Percentiles rank a stretch among this genome's conserved stretches.
Evolutionary conservation across 2,797 vertebrate species (phyloP).

Genomic region (Aselliscus stoliczkanus): DNA sequence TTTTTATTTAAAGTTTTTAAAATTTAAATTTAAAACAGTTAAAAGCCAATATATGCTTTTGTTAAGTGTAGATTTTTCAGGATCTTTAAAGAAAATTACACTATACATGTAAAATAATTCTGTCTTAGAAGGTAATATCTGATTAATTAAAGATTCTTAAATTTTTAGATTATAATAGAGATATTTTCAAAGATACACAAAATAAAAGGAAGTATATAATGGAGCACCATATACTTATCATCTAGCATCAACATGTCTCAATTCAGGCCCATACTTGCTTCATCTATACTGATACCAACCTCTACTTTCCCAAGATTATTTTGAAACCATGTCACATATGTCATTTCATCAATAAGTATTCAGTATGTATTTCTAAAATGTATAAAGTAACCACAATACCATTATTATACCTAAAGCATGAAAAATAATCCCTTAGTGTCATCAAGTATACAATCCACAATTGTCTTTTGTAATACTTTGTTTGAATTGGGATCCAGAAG

Average conservation of each 20-base stretch:
- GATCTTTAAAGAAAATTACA: not conserved
- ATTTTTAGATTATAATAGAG: not conserved
- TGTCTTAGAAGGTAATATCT: not conserved
- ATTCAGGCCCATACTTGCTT: not conserved
- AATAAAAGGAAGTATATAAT: not conserved
- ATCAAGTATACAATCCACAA: not conserved
- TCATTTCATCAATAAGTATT: not conserved
- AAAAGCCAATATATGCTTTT: not conserved
- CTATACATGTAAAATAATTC: not conserved
- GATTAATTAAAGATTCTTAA: not conserved
- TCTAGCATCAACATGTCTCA: not conserved
- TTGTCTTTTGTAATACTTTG: not conserved
- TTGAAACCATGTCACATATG: not conserved
- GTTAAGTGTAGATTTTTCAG: not conserved
- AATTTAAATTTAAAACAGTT: not conserved
- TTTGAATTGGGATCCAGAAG: not conserved
- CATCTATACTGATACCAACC: not conserved
- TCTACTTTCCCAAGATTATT: not conserved
- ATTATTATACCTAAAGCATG: not conserved
- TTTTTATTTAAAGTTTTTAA: too few relatives aligned
- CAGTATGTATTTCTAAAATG: not conserved
- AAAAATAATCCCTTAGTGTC: not conserved
- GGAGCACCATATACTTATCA: not conserved
- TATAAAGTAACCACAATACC: not conserved
- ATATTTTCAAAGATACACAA: not conserved